phyloP scores from a whole-genome alignment of 2,113 vertebrate species.

The Ptilonorhynchus violaceus region DNA sequence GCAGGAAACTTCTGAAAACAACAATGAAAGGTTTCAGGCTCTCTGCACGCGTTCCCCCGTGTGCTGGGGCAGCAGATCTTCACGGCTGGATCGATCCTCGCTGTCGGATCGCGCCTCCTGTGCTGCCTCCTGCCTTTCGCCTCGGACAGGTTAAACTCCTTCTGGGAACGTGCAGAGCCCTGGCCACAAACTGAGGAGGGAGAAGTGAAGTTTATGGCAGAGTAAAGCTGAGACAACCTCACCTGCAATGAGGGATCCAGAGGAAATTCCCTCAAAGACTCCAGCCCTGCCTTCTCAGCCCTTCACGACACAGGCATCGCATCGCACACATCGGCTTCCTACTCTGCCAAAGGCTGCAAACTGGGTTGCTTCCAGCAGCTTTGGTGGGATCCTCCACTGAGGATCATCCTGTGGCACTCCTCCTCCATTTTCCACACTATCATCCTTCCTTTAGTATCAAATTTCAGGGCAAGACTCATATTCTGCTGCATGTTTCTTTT shows the following conservation, averaged over 20 bases:
- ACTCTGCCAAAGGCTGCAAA: background rate
- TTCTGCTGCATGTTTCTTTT: background rate
- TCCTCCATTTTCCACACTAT: background rate
- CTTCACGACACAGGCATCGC: background rate
- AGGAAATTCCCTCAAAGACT: background rate
- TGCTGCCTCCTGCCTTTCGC: background rate
- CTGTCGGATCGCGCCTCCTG: background rate
- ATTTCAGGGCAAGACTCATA: background rate
- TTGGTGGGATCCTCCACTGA: background rate
- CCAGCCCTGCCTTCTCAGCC: background rate
- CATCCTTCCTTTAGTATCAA: background rate
- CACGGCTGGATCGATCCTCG: background rate
- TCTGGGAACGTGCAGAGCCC: accelerated
- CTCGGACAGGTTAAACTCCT: background rate
- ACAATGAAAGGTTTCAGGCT: background rate
- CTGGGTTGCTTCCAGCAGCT: background rate
- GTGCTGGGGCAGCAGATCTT: background rate
- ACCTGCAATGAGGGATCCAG: background rate
- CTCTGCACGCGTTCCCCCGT: background rate
- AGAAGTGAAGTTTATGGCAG: background rate
- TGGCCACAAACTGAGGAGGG: background rate
- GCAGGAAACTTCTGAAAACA: background rate
- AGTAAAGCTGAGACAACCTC: background rate
- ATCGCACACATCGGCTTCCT: accelerated
- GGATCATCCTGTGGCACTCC: background rate